These are phyloP conservation scores for Bursaphelenchus mucronatus DNA, from an alignment of 1,140 invertebrate species.

Conservation along the genomic window DNA sequence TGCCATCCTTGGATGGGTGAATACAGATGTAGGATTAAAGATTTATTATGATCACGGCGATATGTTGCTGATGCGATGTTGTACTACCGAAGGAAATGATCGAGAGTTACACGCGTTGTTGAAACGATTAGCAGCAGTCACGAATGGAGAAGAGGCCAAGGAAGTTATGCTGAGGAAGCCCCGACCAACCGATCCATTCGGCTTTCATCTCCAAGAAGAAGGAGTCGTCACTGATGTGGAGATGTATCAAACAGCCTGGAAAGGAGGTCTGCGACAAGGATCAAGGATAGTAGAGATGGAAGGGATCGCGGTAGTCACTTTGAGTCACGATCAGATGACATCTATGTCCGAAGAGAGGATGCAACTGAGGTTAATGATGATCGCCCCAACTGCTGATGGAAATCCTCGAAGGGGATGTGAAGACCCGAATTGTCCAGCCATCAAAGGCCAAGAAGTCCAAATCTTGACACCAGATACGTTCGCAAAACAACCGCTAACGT, in stretches of 20 bases:
- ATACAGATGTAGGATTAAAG: slow-evolving; percentile 53
- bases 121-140: slow-evolving; percentile 47
- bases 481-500: slow-evolving; percentile 53
- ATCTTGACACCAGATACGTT: slow-evolving; percentile 57
- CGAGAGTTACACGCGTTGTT: slow-evolving; percentile 45
- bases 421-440: slow-evolving; percentile 50
- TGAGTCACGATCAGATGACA: slow-evolving; percentile 87
- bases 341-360: slow-evolving; percentile 83
- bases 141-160: slow-evolving; percentile 58
- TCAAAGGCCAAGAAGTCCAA: slow-evolving; percentile 51
- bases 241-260: slow-evolving; percentile 76
- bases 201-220: slow-evolving; percentile 91
- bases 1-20: slow-evolving; percentile 76
- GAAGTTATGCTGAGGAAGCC: slow-evolving; percentile 72
- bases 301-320: slow-evolving; percentile 78
- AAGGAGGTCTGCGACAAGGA: slow-evolving; percentile 81
- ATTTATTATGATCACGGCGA: slow-evolving; percentile 60
- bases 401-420: slow-evolving; percentile 66
- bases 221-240: slow-evolving; percentile 91
- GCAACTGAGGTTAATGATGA: slow-evolving; percentile 76
- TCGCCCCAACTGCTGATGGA: slow-evolving; percentile 72
- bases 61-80: slow-evolving; percentile 53
- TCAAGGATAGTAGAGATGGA: slow-evolving; percentile 86
- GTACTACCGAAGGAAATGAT: slow-evolving; percentile 46
- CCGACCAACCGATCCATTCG: slow-evolving; percentile 78